Percentiles rank a stretch among this genome's conserved stretches.
Conservation (phyloP, 1,140 invertebrate genomes). For the Bradysia coprophila region DNA sequence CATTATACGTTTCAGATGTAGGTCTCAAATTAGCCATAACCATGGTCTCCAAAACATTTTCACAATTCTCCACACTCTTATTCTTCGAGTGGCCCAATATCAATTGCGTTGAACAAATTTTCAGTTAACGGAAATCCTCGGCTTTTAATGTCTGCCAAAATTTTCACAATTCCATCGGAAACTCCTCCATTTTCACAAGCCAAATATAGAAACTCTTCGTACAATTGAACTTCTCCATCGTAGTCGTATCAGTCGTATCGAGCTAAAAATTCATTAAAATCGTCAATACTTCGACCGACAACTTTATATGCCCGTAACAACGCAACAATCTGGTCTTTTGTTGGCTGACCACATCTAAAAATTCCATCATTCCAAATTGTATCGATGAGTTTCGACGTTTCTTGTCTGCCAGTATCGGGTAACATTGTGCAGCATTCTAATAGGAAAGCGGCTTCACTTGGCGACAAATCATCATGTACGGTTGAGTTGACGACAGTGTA, state of each 20-base stretch:
- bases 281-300: background rate
- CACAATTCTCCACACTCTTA: constrained; percentile 17
- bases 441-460: background rate
- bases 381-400: background rate
- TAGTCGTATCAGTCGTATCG: background rate
- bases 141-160: constrained; percentile 31
- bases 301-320: background rate
- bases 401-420: background rate
- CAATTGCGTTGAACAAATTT: constrained; percentile 29
- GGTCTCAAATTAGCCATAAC: constrained; percentile 16
- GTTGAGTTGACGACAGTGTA: no score
- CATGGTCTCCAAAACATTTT: constrained; percentile 23
- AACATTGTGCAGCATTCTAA: background rate
- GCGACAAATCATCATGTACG: no score
- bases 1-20: constrained; percentile 20
- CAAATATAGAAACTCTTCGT: constrained; percentile 20
- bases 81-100: constrained; percentile 27
- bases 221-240: constrained; percentile 8
- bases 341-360: background rate
- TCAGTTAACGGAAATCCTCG: constrained; percentile 26
- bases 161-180: constrained; percentile 23
- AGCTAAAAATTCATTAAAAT: background rate
- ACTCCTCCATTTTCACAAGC: constrained; percentile 29
- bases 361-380: background rate
- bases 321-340: background rate